A percentile compares a stretch with the other conserved stretches of the same genome.
phyloP scores from a whole-genome alignment of 1,140 invertebrate genomes.

The Ooceraea biroi region DNA sequence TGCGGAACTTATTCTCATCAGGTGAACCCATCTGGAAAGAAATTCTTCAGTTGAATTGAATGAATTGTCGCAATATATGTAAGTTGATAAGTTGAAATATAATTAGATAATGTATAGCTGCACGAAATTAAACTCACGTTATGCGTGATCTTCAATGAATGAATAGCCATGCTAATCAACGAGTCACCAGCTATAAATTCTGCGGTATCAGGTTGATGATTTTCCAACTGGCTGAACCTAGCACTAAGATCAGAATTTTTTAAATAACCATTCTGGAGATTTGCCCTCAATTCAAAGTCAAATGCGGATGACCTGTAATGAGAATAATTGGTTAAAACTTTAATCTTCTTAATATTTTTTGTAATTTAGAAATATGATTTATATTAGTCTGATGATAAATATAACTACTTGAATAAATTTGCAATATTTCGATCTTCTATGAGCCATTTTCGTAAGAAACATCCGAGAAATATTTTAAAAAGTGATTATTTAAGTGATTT shows the following conservation, averaged over 20 bases:
- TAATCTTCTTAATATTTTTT: slow-evolving; percentile 54
- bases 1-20: slow-evolving; percentile 93
- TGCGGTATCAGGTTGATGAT: slow-evolving; percentile 87
- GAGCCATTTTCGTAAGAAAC: neutral
- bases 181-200: slow-evolving; percentile 89
- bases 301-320: slow-evolving; percentile 81
- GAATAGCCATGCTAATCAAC: slow-evolving; percentile 87
- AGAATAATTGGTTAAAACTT: slow-evolving; percentile 62
- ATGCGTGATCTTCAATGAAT: slow-evolving; percentile 89
- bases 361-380: slow-evolving; percentile 84
- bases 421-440: neutral
- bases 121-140: slow-evolving; percentile 84
- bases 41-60: slow-evolving; percentile 22
- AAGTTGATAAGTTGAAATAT: too few relatives aligned
- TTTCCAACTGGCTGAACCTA: slow-evolving; percentile 89
- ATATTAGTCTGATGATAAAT: slow-evolving; percentile 80
- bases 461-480: neutral
- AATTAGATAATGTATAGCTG: neutral
- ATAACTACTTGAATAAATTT: slow-evolving; percentile 45
- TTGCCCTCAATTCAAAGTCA: slow-evolving; percentile 80
- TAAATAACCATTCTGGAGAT: slow-evolving; percentile 80
- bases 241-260: slow-evolving; percentile 88
- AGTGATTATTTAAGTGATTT: neutral
- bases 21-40: slow-evolving; percentile 89
- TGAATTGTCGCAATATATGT: too few relatives aligned